phyloP scores from a whole-genome alignment of 1,140 invertebrate genomes.

The Drosophila littoralis region DNA sequence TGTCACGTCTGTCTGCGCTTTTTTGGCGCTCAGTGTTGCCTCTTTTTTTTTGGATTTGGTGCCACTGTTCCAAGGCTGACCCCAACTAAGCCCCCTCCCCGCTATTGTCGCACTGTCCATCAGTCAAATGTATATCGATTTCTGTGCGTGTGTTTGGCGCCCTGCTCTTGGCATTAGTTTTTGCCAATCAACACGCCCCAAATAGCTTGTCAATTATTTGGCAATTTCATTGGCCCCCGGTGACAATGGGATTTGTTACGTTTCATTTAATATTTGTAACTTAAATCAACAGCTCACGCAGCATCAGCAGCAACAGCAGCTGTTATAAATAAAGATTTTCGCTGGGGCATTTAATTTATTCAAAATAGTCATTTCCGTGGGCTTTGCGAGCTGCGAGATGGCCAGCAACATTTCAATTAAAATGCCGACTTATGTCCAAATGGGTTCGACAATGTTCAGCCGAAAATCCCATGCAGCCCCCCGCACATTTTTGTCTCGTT shows the following conservation, averaged over 20 bases:
- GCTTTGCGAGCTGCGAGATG: constrained; percentile 24
- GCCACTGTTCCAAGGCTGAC: constrained; percentile 37
- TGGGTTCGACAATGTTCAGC: constrained; percentile 30
- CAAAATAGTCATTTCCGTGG: constrained; percentile 75
- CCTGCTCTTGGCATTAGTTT: constrained; percentile 74
- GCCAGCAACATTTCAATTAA: constrained; percentile 63
- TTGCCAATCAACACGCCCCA: constrained; percentile 80
- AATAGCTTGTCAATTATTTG: constrained; percentile 82
- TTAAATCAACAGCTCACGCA: constrained; percentile 45
- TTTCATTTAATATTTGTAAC: constrained; percentile 74
- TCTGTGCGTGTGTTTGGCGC: constrained; percentile 22
- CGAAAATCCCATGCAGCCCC: constrained; percentile 13
- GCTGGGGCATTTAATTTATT: constrained; percentile 71
- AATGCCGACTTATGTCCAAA: constrained; percentile 73
- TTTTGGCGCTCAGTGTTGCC: constrained; percentile 23
- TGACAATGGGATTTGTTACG: constrained; percentile 78
- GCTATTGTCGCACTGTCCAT: constrained; percentile 60
- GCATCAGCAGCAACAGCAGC: constrained; percentile 29
- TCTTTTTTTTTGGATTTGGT: constrained; percentile 4
- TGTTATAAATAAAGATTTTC: constrained; percentile 81
- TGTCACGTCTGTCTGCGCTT: constrained; percentile 70
- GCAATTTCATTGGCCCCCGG: constrained; percentile 75
- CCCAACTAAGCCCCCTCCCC: background rate
- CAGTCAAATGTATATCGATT: constrained; percentile 79
- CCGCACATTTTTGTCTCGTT: constrained; percentile 5